These are phyloP conservation scores for Choloepus didactylus DNA, from an alignment of 2,797 vertebrate genomes.

Conservation along the genomic window DNA sequence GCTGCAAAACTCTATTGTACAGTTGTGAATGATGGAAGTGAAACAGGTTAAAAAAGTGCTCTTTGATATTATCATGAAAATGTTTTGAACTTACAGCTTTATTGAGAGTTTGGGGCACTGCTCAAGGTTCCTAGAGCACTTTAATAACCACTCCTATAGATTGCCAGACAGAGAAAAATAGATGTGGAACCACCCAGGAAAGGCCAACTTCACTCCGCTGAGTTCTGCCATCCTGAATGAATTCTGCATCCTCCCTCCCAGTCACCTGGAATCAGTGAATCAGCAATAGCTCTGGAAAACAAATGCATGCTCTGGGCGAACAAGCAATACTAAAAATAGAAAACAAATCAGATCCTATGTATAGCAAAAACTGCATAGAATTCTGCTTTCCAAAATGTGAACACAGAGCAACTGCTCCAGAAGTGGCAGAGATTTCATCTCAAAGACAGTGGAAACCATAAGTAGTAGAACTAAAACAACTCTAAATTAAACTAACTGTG, in stretches of 20 bases:
- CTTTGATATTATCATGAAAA: not conserved
- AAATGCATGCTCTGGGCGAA: not conserved
- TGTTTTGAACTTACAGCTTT: not conserved
- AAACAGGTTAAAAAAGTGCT: not conserved
- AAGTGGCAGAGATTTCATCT: too few relatives aligned
- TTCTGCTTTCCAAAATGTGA: not conserved
- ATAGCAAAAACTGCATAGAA: not conserved
- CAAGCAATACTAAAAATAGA: not conserved
- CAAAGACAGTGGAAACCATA: too few relatives aligned
- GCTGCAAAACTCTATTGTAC: not conserved
- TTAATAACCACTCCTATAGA: not conserved
- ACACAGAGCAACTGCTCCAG: not conserved
- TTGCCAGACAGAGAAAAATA: not conserved
- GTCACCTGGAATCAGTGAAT: not conserved
- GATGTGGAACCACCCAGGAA: not conserved
- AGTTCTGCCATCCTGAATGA: not conserved
- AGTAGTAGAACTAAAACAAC: not conserved
- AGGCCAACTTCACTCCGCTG: not conserved
- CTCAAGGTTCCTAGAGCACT: not conserved
- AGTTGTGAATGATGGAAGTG: not conserved
- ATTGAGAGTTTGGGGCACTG: not conserved
- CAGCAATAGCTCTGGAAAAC: not conserved
- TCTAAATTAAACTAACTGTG: too few relatives aligned
- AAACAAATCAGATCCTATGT: not conserved
- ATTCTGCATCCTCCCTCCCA: not conserved